phyloP scores from a whole-genome alignment of 2,888 invertebrate genomes.

The Rhamphomyia laevipes region DNA sequence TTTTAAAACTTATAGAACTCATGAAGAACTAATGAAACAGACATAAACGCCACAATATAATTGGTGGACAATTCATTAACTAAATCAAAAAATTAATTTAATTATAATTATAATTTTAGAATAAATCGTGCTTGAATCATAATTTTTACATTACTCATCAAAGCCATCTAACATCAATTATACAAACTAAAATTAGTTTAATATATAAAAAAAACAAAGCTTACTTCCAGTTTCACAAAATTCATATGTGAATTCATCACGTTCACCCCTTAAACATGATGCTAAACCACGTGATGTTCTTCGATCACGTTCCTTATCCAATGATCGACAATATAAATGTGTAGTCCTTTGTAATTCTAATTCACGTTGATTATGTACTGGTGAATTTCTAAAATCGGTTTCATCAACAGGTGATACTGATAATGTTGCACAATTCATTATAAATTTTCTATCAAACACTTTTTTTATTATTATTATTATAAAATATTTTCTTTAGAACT shows the following conservation, averaged over 20 bases:
- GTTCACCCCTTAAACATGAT: conserved; percentile 36
- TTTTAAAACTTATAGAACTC: no score
- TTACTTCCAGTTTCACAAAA: conserved; percentile 25
- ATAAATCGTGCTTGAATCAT: no score
- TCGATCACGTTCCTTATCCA: conserved; percentile 23
- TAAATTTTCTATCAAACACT: neutral
- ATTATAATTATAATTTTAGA: no score
- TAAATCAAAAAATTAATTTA: no score
- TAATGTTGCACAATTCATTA: conserved; percentile 6
- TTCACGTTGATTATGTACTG: neutral
- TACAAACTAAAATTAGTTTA: neutral
- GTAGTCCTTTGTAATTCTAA: conserved; percentile 24
- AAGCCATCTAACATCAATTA: no score
- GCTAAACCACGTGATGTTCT: conserved; percentile 34
- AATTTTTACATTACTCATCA: no score
- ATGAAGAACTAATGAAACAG: no score
- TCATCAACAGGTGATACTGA: conserved; percentile 7
- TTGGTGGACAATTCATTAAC: no score
- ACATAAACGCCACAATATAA: no score
- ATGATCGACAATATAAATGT: conserved; percentile 25
- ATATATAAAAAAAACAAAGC: conserved; percentile 8
- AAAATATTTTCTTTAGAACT: neutral
- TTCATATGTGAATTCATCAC: conserved; percentile 30
- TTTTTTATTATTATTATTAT: neutral
- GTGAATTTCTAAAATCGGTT: conserved; percentile 1